phyloP scores from a whole-genome alignment of 2,797 vertebrate genomes.

The Brachyrhaphis roseni region DNA sequence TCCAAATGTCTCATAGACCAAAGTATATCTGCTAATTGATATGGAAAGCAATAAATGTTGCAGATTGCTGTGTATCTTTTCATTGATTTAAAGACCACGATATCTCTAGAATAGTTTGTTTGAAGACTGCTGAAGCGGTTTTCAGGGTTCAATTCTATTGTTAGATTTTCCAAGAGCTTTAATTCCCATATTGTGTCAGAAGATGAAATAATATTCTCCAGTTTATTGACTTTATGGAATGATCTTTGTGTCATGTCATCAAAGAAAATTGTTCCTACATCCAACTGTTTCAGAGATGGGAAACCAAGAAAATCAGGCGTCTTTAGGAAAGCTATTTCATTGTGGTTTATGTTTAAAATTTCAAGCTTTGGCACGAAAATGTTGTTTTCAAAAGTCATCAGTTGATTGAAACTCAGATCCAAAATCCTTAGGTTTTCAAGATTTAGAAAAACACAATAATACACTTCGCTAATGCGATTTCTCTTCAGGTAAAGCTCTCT shows the following conservation, averaged over 20 bases:
- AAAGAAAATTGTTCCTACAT: not conserved
- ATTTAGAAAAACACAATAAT: not conserved
- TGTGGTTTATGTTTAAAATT: not conserved
- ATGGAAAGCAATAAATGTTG: not conserved
- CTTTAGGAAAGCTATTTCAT: not conserved
- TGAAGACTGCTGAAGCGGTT: not conserved
- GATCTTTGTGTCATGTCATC: not conserved
- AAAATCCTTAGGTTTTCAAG: not conserved
- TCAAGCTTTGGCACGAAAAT: not conserved
- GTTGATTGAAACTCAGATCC: not conserved
- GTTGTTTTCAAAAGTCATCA: not conserved
- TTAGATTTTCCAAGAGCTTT: constrained; percentile 12
- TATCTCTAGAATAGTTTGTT: not conserved
- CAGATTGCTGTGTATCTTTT: not conserved
- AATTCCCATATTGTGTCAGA: not conserved
- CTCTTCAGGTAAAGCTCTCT: constrained; percentile 1
- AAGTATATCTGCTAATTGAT: not conserved
- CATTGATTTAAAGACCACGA: not conserved
- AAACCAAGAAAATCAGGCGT: not conserved
- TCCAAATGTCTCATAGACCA: constrained; percentile 28
- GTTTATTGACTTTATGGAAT: constrained; percentile 18
- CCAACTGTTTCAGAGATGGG: not conserved
- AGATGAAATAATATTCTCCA: not conserved
- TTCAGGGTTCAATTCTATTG: not conserved
- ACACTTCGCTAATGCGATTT: not conserved